These are phyloP conservation scores for Botia kubotai DNA, from an alignment of 2,797 vertebrate species.

Conservation along the genomic window DNA sequence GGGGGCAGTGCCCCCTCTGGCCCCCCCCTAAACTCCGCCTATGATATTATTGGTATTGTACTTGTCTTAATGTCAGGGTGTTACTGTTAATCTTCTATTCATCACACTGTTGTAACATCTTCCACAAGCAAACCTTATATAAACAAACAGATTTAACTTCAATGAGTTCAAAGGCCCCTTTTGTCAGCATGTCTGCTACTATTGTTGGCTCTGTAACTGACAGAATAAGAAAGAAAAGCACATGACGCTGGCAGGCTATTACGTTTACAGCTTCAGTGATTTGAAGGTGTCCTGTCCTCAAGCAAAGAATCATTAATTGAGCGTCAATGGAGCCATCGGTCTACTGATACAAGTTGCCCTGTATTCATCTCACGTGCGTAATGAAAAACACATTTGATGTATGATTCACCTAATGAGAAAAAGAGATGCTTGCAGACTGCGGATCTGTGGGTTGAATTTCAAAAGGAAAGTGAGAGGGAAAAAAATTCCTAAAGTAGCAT, in stretches of 20 bases:
- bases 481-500: background rate
- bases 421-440: background rate
- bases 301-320: background rate
- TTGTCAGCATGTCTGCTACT: conserved; percentile 3
- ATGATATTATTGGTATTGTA: background rate
- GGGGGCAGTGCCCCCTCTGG: too few species aligned
- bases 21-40: too few species aligned
- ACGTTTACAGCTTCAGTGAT: background rate
- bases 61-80: background rate
- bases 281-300: background rate
- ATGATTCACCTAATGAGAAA: conserved; percentile 37
- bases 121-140: conserved; percentile 7
- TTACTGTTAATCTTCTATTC: background rate
- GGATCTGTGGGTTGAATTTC: conserved; percentile 42
- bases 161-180: background rate
- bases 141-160: background rate
- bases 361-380: background rate
- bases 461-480: conserved; percentile 11
- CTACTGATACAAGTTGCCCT: conserved; percentile 13
- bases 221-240: conserved; percentile 1
- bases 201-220: background rate
- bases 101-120: conserved; percentile 1
- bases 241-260: background rate
- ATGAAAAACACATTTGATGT: conserved; percentile 3
- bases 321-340: background rate